Evolutionary conservation across 1,140 invertebrate genomes (phyloP), one percentile per base, ranked within the genome.

Genomic region (honey bee (Apis mellifera)): DNA sequence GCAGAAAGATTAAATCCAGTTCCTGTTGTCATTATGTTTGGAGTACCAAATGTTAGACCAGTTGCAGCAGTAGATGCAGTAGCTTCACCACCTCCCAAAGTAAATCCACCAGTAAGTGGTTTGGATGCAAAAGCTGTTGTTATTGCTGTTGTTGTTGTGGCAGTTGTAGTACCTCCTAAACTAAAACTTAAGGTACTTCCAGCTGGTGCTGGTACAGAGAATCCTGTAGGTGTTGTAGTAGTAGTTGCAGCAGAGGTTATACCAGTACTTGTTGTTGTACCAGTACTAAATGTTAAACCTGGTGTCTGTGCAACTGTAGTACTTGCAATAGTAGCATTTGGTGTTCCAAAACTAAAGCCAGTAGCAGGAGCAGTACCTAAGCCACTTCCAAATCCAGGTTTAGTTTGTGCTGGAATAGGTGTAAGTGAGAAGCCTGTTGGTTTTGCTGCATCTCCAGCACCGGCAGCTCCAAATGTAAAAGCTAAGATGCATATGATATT

Each of bases 141-240:
- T 60, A 92, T 89, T 70, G 88, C 88, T 71, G 84, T 73, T 8
- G 89, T 55, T 23, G 87, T 82, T 48, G 86, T 73, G 12, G 77
- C 64, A 23, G 86, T 84, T 0, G 87, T 57, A 59, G 70, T 89
- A 15, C 89, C 76, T 42, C 73, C 85, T 42, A 86, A 78, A 57
- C 9, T 68, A 26, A 87, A 78, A 9, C 50, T 50, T 42, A 87
- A 70, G 5, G 88, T 79, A 64, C 78, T 89, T 50, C 89, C 79
- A 73, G 86, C 84, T 17, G 75, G 69, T n/a, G 89, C 72, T 1
- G 82, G 71, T 54, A 57, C 21, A 21, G 84, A 19, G 13, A 84
- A 81, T 68, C 85, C 76, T 60, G 92, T 92, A 8, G 94, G 88
- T 21, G 92, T 89, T 12, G 92, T 90, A 74, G 93, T 90, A 79